phyloP scores from a whole-genome alignment of 2,113 vertebrate species.

The Poecilia latipinna region DNA sequence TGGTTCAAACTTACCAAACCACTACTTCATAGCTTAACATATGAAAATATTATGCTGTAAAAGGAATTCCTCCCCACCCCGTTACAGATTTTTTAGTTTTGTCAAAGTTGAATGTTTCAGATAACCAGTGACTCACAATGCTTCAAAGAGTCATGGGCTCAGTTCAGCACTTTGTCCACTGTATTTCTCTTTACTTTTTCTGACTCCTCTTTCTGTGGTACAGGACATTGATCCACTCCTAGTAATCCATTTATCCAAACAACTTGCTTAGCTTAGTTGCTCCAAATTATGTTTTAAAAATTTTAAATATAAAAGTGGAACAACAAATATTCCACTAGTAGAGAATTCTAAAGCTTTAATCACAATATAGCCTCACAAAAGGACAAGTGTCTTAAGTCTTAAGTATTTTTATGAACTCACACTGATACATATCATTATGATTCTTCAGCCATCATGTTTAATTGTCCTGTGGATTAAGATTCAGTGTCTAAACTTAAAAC shows the following conservation, averaged over 20 bases:
- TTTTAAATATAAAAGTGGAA: background rate
- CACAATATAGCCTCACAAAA: background rate
- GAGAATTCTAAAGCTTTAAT: background rate
- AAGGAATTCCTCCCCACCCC: background rate
- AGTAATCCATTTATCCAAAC: background rate
- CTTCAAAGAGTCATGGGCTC: no score
- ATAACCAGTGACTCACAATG: background rate
- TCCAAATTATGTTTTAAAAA: background rate
- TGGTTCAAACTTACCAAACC: background rate
- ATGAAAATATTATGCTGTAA: background rate
- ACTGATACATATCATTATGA: background rate
- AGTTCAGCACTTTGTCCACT: background rate
- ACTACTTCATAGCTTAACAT: background rate
- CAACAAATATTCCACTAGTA: background rate
- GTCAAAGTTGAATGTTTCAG: background rate
- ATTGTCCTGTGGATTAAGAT: background rate
- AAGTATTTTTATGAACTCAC: no score
- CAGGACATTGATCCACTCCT: background rate
- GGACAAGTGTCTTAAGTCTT: no score
- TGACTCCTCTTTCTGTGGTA: background rate
- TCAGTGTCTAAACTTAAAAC: background rate
- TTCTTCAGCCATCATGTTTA: background rate
- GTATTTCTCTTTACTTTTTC: background rate
- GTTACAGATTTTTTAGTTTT: background rate
- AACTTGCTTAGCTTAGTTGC: background rate